Conservation (phyloP, 2,797 vertebrate species). For the Lacerta agilis region DNA sequence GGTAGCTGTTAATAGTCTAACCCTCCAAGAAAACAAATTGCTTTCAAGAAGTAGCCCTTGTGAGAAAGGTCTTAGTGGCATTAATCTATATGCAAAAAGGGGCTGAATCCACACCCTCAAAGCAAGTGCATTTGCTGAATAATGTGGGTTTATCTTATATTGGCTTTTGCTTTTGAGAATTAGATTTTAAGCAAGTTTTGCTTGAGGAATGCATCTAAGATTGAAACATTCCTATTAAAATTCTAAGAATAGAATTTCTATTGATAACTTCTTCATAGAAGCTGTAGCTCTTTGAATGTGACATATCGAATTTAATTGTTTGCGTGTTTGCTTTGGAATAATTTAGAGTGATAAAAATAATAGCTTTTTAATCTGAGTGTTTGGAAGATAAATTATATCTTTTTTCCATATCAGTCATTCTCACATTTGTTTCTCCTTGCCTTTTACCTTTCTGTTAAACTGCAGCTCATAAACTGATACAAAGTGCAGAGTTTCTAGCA, state of each 20-base stretch:
- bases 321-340: slow-evolving; percentile 56
- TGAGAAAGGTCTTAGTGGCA: background rate
- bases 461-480: too few species aligned
- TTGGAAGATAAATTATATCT: slow-evolving; percentile 45
- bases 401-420: slow-evolving; percentile 29
- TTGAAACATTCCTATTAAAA: slow-evolving; percentile 23
- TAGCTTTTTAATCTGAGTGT: slow-evolving; percentile 32
- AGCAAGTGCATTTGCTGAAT: slow-evolving; percentile 15
- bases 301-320: slow-evolving; percentile 49
- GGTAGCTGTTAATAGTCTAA: too few species aligned
- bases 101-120: background rate
- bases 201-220: slow-evolving; percentile 11
- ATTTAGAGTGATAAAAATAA: slow-evolving; percentile 47
- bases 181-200: slow-evolving; percentile 13
- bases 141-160: slow-evolving; percentile 32
- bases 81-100: background rate
- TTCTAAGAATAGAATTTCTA: slow-evolving; percentile 17
- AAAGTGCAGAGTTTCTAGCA: too few species aligned
- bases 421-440: slow-evolving; percentile 27
- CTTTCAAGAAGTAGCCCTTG: background rate
- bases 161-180: slow-evolving; percentile 20
- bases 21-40: background rate
- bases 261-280: background rate
- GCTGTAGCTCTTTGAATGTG: slow-evolving; percentile 23
- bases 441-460: background rate